Conservation (phyloP, 1,140 invertebrate species). For the Lysiphlebus fabarum region DNA sequence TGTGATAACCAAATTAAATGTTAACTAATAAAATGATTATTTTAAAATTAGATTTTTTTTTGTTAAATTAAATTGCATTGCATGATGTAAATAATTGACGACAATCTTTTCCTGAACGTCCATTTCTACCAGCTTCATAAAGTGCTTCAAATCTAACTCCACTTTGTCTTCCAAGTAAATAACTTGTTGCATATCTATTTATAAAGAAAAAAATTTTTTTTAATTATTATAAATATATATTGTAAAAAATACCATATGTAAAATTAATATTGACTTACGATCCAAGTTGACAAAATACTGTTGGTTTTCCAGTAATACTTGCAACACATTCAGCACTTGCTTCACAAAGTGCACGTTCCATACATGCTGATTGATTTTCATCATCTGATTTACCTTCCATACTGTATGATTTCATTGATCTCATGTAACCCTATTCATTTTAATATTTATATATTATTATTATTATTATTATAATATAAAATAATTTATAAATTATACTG, state of each 20-base stretch:
- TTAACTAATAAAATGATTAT: constrained; percentile 2
- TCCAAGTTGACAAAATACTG: constrained; percentile 88
- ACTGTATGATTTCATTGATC: constrained; percentile 63
- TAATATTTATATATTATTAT: background rate
- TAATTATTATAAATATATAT: too few relatives aligned
- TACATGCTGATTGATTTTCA: constrained; percentile 62
- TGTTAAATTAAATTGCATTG: constrained; percentile 74
- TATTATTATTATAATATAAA: background rate
- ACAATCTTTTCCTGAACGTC: constrained; percentile 80
- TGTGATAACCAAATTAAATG: background rate
- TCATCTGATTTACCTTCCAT: constrained; percentile 69
- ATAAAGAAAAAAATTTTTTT: constrained; percentile 6
- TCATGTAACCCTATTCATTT: constrained; percentile 68
- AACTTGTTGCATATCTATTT: constrained; percentile 82
- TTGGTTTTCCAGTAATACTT: constrained; percentile 74
- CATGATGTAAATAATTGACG: constrained; percentile 77
- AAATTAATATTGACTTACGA: constrained; percentile 69
- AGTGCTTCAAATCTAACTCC: constrained; percentile 73
- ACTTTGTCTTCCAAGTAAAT: constrained; percentile 72
- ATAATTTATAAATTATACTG: too few relatives aligned
- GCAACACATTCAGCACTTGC: constrained; percentile 82
- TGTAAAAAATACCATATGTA: background rate
- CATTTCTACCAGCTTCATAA: constrained; percentile 78
- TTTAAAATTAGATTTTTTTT: background rate
- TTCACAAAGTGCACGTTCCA: constrained; percentile 69